Conservation (phyloP, 2,113 vertebrate genomes). For the Oophaga pumilio region DNA sequence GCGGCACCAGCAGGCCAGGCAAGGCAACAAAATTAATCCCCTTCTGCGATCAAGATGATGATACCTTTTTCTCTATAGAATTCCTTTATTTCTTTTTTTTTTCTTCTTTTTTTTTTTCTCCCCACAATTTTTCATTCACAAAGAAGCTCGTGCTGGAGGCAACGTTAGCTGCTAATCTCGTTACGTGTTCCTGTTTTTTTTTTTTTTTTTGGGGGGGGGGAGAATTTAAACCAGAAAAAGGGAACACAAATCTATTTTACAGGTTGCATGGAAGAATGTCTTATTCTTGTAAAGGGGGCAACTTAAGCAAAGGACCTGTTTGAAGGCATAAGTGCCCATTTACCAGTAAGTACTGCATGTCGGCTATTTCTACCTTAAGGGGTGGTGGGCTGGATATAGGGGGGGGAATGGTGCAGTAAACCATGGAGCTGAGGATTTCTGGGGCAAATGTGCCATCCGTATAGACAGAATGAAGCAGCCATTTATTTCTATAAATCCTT, state of each 20-base stretch:
- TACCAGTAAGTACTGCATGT: constrained; percentile 49
- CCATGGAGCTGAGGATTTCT: not conserved
- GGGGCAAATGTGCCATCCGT: not conserved
- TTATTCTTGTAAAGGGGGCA: constrained; percentile 4
- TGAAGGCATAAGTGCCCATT: constrained; percentile 16
- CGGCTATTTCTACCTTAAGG: not conserved
- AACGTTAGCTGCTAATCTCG: not conserved
- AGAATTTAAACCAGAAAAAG: not conserved
- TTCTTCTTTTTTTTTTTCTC: not conserved
- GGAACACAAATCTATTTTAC: not conserved
- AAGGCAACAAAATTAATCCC: constrained; percentile 40
- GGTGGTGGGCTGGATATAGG: not conserved
- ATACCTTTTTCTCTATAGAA: constrained; percentile 5
- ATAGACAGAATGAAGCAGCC: not conserved
- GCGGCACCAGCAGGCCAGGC: constrained; percentile 57
- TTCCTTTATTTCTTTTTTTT: not conserved
- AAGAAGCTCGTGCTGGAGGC: constrained; percentile 40
- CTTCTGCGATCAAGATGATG: constrained; percentile 47
- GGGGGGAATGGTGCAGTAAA: not conserved
- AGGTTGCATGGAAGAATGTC: constrained; percentile 38
- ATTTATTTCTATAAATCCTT: not conserved
- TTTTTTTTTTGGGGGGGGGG: not conserved
- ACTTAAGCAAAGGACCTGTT: constrained; percentile 46
- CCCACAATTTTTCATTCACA: constrained; percentile 34
- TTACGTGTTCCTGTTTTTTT: constrained; percentile 11